A percentile compares a stretch with the other conserved stretches of the same genome.
Conservation (phyloP, 2,113 vertebrate genomes). For the Albula goreensis region DNA sequence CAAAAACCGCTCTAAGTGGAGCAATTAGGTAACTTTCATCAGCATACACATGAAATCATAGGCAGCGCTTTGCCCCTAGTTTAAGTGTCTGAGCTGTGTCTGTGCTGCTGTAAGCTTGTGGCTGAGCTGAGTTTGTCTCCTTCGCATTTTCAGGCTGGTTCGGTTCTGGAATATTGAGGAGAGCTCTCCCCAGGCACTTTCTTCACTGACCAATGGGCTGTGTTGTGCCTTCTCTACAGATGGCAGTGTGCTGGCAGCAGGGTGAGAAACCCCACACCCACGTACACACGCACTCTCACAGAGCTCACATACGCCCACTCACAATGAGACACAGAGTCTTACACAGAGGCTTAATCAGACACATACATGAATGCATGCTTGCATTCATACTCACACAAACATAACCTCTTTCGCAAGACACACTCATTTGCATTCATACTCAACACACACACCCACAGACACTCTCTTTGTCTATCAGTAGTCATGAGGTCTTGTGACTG, state of each 20-base stretch:
- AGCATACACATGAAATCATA: not conserved
- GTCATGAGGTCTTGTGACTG: too few species aligned
- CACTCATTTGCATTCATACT: not conserved
- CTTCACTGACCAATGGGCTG: slow-evolving; percentile 84
- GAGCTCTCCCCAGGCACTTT: slow-evolving; percentile 80
- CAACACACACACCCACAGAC: not conserved
- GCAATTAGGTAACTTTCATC: not conserved
- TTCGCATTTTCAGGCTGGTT: slow-evolving; percentile 74
- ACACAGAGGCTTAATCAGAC: not conserved
- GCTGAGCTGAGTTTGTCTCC: not conserved
- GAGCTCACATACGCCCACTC: too few species aligned
- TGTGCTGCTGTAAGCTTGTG: not conserved
- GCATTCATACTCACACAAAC: not conserved
- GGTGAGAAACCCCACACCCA: slow-evolving; percentile 69
- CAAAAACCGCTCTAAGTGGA: not conserved
- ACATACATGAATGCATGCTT: not conserved
- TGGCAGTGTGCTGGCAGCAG: slow-evolving; percentile 92
- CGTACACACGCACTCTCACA: not conserved
- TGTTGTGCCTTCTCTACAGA: slow-evolving; percentile 94
- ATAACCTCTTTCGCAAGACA: not conserved
- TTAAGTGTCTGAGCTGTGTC: not conserved
- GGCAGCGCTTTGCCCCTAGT: too few species aligned
- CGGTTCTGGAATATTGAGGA: slow-evolving; percentile 94
- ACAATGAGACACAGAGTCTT: not conserved
- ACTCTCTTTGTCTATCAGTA: too few species aligned